Evolutionary conservation across 2,888 invertebrate genomes (phyloP).

Genomic region (Patella depressa): DNA sequence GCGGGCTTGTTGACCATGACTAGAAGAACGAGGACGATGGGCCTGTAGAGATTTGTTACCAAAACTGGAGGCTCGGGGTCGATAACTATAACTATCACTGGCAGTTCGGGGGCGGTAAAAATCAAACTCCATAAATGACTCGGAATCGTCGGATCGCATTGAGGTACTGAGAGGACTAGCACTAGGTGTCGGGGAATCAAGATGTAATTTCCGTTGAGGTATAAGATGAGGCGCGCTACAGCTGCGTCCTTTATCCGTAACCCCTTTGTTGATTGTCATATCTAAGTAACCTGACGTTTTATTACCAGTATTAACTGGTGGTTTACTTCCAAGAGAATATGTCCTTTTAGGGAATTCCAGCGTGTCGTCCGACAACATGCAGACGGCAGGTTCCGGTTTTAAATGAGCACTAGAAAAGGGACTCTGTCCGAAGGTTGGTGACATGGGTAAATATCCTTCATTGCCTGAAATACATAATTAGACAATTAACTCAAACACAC

Average conservation of each 20-base stretch:
- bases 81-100: conserved; percentile 62
- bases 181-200: conserved; percentile 36
- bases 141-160: conserved; percentile 55
- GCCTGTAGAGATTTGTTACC: conserved; percentile 44
- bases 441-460: conserved; percentile 60
- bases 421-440: conserved; percentile 46
- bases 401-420: conserved; percentile 70
- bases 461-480: conserved; percentile 73
- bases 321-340: conserved; percentile 88
- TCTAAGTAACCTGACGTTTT: conserved; percentile 47
- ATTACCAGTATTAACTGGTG: conserved; percentile 62
- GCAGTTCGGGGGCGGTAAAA: conserved; percentile 61
- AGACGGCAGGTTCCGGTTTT: conserved; percentile 84
- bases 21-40: conserved; percentile 64
- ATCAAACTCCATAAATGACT: conserved; percentile 69
- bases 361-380: conserved; percentile 76
- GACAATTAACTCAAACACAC: too few relatives aligned
- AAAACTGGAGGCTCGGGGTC: conserved; percentile 64
- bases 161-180: conserved; percentile 55
- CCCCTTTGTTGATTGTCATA: conserved; percentile 45
- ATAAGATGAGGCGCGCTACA: conserved; percentile 80
- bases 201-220: conserved; percentile 34
- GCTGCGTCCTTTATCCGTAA: conserved; percentile 74
- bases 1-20: conserved; percentile 59
- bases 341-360: conserved; percentile 76